Percentiles rank a stretch among this genome's conserved stretches.
Evolutionary conservation across 1,140 invertebrate genomes (phyloP).

Genomic region (Cepaea nemoralis): DNA sequence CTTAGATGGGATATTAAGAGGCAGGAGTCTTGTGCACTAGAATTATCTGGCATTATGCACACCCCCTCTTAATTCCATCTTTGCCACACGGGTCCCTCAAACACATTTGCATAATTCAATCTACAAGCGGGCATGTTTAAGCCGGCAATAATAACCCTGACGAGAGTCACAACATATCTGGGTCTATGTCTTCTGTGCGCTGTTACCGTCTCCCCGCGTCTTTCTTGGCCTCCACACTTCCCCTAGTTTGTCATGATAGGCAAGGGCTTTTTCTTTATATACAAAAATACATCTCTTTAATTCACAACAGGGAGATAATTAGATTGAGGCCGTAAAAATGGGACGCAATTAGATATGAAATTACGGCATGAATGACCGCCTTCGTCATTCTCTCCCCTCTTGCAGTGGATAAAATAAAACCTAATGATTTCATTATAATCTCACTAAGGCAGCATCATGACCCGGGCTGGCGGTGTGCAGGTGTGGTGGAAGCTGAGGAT

Average conservation of each 20-base stretch:
- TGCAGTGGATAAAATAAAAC: too few species aligned
- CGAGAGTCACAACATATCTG: too few species aligned
- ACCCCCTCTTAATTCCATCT: not conserved
- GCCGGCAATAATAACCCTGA: too few species aligned
- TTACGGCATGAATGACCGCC: not conserved
- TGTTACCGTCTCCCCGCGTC: not conserved
- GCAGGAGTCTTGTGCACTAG: not conserved
- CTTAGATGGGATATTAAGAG: not conserved
- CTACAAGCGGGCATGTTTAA: not conserved
- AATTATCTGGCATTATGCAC: not conserved
- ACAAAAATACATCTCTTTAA: not conserved
- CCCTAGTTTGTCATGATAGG: not conserved
- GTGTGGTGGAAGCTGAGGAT: too few species aligned
- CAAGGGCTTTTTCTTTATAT: not conserved
- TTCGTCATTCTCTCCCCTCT: too few species aligned
- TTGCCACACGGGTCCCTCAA: not conserved
- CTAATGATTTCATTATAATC: too few species aligned
- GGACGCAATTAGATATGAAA: not conserved
- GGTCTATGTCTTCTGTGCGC: too few species aligned
- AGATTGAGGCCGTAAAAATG: not conserved
- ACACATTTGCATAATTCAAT: not conserved
- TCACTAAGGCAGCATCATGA: too few species aligned
- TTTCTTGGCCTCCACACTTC: not conserved
- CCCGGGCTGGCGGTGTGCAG: too few species aligned
- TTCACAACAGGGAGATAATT: slow-evolving; percentile 5